These are phyloP conservation scores for Drosophila yakuba DNA, from an alignment of 1,140 invertebrate genomes.

Conservation along the genomic window DNA sequence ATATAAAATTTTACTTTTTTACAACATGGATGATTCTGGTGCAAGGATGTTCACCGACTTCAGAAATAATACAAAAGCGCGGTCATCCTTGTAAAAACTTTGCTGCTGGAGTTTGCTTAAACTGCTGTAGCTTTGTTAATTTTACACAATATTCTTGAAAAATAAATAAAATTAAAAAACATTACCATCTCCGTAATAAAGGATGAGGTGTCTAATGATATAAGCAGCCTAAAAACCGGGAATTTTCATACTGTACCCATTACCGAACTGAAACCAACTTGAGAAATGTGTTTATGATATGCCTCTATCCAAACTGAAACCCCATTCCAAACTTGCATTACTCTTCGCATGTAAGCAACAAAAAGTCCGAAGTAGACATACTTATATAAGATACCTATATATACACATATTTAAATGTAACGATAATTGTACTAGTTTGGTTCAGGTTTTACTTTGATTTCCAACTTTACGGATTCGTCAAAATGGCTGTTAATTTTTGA, in stretches of 20 bases:
- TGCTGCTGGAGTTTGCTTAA: too few species aligned
- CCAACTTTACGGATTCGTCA: slow-evolving; percentile 82
- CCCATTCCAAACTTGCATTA: background rate
- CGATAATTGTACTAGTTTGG: slow-evolving; percentile 64
- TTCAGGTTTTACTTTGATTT: slow-evolving; percentile 69
- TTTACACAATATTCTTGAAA: too few species aligned
- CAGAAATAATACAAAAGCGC: too few species aligned
- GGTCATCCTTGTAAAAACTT: too few species aligned
- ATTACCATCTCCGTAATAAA: too few species aligned
- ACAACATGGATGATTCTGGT: too few species aligned
- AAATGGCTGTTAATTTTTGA: slow-evolving; percentile 85
- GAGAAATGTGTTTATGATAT: slow-evolving; percentile 14
- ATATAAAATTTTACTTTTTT: too few species aligned
- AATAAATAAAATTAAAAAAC: too few species aligned
- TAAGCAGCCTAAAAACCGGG: slow-evolving; percentile 7
- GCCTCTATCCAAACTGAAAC: slow-evolving; percentile 13
- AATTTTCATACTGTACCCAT: background rate
- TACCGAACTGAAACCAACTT: slow-evolving; percentile 14
- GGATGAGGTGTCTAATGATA: background rate
- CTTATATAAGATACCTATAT: slow-evolving; percentile 46
- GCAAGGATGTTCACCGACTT: too few species aligned
- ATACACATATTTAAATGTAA: slow-evolving; percentile 51
- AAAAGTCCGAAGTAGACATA: slow-evolving; percentile 28
- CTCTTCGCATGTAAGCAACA: slow-evolving; percentile 24
- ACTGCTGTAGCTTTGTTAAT: too few species aligned